Evolutionary conservation across 2,888 invertebrate species (phyloP).

Genomic region (Augochlorella aurata): DNA sequence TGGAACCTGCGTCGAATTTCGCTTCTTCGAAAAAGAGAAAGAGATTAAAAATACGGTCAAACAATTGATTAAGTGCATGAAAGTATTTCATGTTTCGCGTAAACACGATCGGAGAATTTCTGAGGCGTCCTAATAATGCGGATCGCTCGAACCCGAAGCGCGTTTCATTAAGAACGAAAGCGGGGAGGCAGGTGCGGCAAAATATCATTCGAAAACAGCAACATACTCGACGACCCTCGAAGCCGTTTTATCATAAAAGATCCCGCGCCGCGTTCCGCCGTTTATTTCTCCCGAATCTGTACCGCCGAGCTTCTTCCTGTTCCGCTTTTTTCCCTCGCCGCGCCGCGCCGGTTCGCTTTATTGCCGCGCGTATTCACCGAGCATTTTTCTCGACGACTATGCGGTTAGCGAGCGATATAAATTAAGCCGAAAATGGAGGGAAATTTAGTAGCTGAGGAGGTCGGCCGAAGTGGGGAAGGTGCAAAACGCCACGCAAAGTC

Average conservation of each 20-base stretch:
- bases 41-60: background rate
- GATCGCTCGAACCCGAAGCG: background rate
- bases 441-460: conserved; percentile 39
- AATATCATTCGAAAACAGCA: conserved; percentile 23
- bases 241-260: conserved; percentile 39
- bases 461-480: background rate
- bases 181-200: conserved; percentile 1
- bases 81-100: background rate
- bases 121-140: background rate
- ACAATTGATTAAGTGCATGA: background rate
- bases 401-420: conserved; percentile 49
- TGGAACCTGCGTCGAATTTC: background rate
- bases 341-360: conserved; percentile 24
- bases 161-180: conserved; percentile 22
- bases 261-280: conserved; percentile 5
- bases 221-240: conserved; percentile 24
- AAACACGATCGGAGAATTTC: background rate
- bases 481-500: conserved; percentile 34
- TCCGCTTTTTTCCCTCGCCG: background rate
- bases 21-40: background rate
- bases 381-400: conserved; percentile 42
- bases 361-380: conserved; percentile 30
- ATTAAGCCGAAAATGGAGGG: conserved; percentile 43
- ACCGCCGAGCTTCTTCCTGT: background rate
- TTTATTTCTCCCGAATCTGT: conserved; percentile 25